These are phyloP conservation scores for Brachionus plicatilis DNA, from an alignment of 1,140 invertebrate genomes.

Conservation along the genomic window DNA sequence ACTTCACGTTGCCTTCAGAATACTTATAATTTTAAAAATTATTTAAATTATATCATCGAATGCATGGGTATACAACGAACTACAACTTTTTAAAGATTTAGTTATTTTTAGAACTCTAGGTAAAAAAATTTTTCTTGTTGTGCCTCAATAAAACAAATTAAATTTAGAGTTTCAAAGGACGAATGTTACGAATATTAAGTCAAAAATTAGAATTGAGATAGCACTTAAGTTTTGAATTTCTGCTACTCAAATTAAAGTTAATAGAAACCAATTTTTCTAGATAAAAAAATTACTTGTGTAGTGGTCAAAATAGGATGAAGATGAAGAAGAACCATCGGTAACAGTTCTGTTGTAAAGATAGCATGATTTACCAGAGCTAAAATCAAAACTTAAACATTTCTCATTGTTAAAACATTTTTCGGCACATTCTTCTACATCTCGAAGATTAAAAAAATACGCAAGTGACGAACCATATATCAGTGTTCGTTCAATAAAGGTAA, in stretches of 20 bases:
- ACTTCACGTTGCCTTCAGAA: too few species aligned
- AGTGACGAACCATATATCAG: background rate
- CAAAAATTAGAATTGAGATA: too few species aligned
- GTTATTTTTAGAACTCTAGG: too few species aligned
- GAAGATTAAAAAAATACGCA: background rate
- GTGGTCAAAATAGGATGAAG: background rate
- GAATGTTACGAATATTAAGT: too few species aligned
- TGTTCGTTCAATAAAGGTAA: background rate
- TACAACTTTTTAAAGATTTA: too few species aligned
- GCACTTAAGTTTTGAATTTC: too few species aligned
- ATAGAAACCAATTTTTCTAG: too few species aligned
- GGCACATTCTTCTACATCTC: background rate
- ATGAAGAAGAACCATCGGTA: background rate
- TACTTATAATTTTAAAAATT: background rate
- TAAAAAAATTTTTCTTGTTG: too few species aligned
- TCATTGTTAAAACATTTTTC: background rate
- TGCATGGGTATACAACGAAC: too few species aligned
- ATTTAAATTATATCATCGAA: background rate
- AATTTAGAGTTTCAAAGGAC: too few species aligned
- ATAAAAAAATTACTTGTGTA: background rate
- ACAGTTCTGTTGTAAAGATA: slow-evolving; percentile 6
- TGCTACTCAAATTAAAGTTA: too few species aligned
- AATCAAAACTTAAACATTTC: slow-evolving; percentile 29
- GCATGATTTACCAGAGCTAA: background rate
- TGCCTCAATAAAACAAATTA: too few species aligned